Evolutionary conservation across 2,797 vertebrate genomes (phyloP), one percentile per base, ranked within the genome.

Genomic region (Onychomys leucogaster): DNA sequence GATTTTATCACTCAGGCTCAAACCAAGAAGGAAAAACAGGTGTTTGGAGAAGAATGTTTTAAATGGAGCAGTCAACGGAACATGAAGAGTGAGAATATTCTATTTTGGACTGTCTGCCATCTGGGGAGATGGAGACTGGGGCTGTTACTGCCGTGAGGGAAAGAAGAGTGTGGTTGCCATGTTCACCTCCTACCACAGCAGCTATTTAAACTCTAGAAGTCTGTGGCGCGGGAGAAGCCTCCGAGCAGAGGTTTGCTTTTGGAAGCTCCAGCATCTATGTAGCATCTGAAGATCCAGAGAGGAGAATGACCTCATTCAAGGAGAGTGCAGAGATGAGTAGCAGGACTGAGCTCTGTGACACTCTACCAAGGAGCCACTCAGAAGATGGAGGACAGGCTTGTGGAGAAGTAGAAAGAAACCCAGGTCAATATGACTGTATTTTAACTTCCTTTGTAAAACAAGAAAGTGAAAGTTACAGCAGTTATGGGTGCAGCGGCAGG

Each of bases 51-150:
- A 96, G 95, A 71, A 81, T 92, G 75, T 96, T 97, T 97, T 97
- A 96, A 96, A 95, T 55, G 96, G 95, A 97, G 94, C 97, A 97
- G 88, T 97, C 89, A 85, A 95, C 27, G 59, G 91, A 89, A 94
- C 94, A 89, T 57, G 81, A 91, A 94, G 96, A 94, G 85, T 11
- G 87, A 85, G 61, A 83, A 46, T 80, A 81, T 97, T 97, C 95
- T 98, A 97, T 97, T 97, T 98, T 98, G 95, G 94, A 96, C 93
- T 25, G 27, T 96, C 97, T 97, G 94, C 98, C 98, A 98, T 98
- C 97, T 98, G 97, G 97, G 97, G 94, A 96, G 91, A 90, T 87
- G 88, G 92, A 89, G 94, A 92, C 73, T 71, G 92, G 55, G 73
- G 88, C 94, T 89, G 92, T 89, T 93, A 17, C 93, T 95, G 95